Percentiles rank a stretch among this genome's conserved stretches.
Evolutionary conservation across 2,888 invertebrate genomes (phyloP).

Genomic region (Embidobia sp.): DNA sequence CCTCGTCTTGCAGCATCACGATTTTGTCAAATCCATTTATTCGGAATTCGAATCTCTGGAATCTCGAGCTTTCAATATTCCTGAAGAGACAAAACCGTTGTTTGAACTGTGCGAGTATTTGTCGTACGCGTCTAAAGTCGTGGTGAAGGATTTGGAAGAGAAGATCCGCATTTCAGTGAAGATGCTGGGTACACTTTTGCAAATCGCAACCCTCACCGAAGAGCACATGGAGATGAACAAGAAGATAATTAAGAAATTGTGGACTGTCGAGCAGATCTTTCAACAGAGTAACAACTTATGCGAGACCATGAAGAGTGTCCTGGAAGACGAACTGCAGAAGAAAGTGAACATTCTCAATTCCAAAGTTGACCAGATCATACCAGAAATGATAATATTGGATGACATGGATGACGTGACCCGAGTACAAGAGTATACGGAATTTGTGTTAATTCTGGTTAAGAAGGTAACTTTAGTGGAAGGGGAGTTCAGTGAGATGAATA

Average conservation of each 20-base stretch:
- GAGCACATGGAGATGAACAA: slow-evolving; percentile 83
- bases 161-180: slow-evolving; percentile 79
- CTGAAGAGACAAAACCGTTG: slow-evolving; percentile 82
- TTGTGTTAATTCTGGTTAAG: slow-evolving; percentile 81
- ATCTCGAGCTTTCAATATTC: slow-evolving; percentile 81
- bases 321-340: slow-evolving; percentile 83
- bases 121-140: slow-evolving; percentile 81
- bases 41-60: slow-evolving; percentile 82
- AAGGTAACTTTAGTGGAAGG: slow-evolving; percentile 81
- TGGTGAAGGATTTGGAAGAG: slow-evolving; percentile 81
- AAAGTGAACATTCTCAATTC: slow-evolving; percentile 82
- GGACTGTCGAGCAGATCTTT: slow-evolving; percentile 83
- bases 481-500: slow-evolving; percentile 83
- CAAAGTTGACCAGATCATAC: slow-evolving; percentile 82
- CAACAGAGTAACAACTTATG: slow-evolving; percentile 82
- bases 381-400: slow-evolving; percentile 83
- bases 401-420: slow-evolving; percentile 83
- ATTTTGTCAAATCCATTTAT: slow-evolving; percentile 77
- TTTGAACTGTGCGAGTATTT: slow-evolving; percentile 83
- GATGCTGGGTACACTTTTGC: slow-evolving; percentile 79
- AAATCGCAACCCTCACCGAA: slow-evolving; percentile 81
- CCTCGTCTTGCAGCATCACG: slow-evolving; percentile 71
- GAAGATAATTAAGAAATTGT: slow-evolving; percentile 83
- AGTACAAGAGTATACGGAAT: slow-evolving; percentile 83
- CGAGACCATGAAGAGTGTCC: slow-evolving; percentile 83